These are phyloP conservation scores for Microcebus murinus DNA, from an alignment of 2,113 vertebrate genomes.

Conservation along the genomic window DNA sequence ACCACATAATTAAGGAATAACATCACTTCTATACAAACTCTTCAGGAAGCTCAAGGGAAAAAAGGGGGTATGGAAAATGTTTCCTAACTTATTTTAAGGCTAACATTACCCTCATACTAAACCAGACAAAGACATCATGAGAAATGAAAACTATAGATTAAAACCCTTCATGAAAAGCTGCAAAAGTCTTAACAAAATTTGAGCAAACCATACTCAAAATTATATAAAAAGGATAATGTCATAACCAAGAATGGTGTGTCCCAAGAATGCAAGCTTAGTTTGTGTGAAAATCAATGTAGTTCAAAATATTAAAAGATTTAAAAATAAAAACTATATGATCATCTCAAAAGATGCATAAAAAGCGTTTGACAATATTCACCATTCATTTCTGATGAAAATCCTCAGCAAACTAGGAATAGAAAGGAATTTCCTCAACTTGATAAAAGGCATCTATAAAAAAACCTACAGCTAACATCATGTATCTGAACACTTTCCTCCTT, in stretches of 20 bases:
- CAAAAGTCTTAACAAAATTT: neutral
- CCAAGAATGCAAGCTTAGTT: neutral
- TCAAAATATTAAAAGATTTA: neutral
- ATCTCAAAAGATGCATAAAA: neutral
- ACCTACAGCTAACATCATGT: neutral
- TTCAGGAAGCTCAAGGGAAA: neutral
- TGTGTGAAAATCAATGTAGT: neutral
- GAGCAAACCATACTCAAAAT: neutral
- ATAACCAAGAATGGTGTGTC: neutral
- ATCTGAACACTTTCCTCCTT: neutral
- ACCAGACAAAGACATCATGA: neutral
- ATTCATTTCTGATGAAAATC: neutral
- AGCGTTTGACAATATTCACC: neutral
- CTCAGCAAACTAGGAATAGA: neutral
- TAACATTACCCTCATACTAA: neutral
- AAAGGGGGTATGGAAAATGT: neutral
- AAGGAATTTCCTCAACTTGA: neutral
- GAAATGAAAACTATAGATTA: neutral
- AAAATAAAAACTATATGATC: neutral
- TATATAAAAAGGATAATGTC: neutral
- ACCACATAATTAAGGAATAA: neutral
- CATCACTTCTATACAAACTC: neutral
- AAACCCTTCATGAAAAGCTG: neutral
- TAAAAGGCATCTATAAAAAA: constrained; percentile 13
- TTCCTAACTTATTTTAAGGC: neutral